Base-by-base conservation (phyloP, 2,797 vertebrate species). In the Pangasius mekongensis region DNA sequence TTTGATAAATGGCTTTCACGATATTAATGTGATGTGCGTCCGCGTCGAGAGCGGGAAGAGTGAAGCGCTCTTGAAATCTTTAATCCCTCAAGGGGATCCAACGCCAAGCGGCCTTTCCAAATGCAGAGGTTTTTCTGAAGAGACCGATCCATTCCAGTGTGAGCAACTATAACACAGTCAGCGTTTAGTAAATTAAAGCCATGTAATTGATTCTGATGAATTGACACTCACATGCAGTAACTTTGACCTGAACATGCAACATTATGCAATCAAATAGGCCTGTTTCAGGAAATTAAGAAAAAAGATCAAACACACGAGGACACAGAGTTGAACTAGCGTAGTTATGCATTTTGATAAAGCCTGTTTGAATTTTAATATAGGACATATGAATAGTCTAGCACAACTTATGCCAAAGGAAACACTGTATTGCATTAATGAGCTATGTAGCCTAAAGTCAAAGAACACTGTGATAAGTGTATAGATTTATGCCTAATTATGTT, bases 1-100 rank as follows among this genome's bases (percentile, higher is more conserved):
- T 83, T 89, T 89, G 86, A 88, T 87, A 77, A 85, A 77, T 89
- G 54, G 54, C 20, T 58, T 88, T 84, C 83, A 16, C 77, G 66
- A 69, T 84, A 87, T 87, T 85, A 88, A 87, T 80, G 76, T 30
- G 85, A 76, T 87, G 67, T 83, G 86, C 83, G 56, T 89, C 62
- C 27, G 47, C 7, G n/a, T 84, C 81, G 20, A 66, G 49, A 43
- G 85, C n/a, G 43, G 71, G 84, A 86, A 86, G 71, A 86, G 76
- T 39, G 56, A 83, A 78, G 82, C 81, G 81, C 74, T 89, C 69
- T 83, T 56, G 81, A 89, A 87, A 83, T 82, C 71, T 86, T 90
- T 87, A 82, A 86, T 82, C 83, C 78, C 49, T 87, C 69, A 43
- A 90, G 87, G 87, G 73, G 54, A 81, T 87, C 77, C 84, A 69